phyloP scores from a whole-genome alignment of 1,140 invertebrate species.

The Diachasma alloeum region DNA sequence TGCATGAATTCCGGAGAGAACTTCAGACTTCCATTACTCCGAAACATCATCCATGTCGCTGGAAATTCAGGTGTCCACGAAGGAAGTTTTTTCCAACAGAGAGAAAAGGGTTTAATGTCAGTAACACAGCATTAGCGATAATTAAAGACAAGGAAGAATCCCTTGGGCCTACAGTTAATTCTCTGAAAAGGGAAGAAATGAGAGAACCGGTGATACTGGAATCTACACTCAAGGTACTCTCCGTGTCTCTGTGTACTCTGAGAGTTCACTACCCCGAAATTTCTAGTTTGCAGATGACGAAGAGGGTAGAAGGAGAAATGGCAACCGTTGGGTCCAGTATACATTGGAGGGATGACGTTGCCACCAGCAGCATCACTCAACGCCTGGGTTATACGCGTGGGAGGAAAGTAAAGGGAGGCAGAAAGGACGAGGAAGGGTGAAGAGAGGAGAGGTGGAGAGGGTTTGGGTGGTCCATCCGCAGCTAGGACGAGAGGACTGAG shows the following conservation, averaged over 20 bases:
- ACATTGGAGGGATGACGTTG: conserved; percentile 13
- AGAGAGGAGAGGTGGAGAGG: conserved; percentile 38
- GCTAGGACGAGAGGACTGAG: conserved; percentile 32
- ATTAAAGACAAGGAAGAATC: conserved; percentile 39
- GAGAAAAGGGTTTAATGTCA: not conserved
- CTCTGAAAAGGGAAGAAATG: not conserved
- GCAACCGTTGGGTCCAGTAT: not conserved
- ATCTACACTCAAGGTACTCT: not conserved
- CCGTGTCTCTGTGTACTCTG: not conserved
- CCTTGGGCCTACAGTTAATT: conserved; percentile 40
- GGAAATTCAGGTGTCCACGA: not conserved
- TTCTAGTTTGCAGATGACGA: not conserved
- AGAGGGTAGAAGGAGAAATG: not conserved
- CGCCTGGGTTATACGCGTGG: not conserved
- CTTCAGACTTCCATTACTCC: not conserved
- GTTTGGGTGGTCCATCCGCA: conserved; percentile 40
- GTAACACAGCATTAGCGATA: conserved; percentile 26
- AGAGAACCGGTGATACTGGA: not conserved
- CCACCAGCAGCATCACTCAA: conserved; percentile 2
- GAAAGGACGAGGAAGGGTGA: conserved; percentile 34
- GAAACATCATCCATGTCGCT: not conserved
- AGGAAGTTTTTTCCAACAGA: not conserved
- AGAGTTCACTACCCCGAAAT: not conserved
- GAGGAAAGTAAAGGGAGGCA: not conserved
- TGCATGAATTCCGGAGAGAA: not conserved